Evolutionary conservation across 2,797 vertebrate genomes (phyloP).

Genomic region (Muscicapa striata): DNA sequence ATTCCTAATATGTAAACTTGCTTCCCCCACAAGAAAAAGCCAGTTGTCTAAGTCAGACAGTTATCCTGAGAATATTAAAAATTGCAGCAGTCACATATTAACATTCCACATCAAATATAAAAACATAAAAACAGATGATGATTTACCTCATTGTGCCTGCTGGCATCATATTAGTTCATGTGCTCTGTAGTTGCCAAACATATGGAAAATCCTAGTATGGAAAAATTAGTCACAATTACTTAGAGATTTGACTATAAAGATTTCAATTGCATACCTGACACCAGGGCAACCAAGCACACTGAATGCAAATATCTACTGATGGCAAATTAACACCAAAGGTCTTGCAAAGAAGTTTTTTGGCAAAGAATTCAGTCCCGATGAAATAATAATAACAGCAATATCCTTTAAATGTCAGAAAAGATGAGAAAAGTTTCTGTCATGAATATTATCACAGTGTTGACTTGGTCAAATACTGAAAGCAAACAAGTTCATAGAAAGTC

Average conservation of each 20-base stretch:
- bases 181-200: not conserved
- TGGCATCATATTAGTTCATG: not conserved
- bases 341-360: not conserved
- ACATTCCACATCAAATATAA: not conserved
- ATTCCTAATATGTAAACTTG: not conserved
- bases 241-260: not conserved
- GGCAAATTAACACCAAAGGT: not conserved
- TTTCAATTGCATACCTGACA: not conserved
- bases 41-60: not conserved
- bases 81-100: not conserved
- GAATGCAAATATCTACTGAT: not conserved
- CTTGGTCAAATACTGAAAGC: accelerated
- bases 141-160: not conserved
- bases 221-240: not conserved
- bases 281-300: not conserved
- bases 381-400: not conserved
- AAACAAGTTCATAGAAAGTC: not conserved
- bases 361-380: not conserved
- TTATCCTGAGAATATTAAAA: not conserved
- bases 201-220: not conserved
- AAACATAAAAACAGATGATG: not conserved
- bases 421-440: not conserved
- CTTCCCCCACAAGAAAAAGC: not conserved
- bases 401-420: not conserved
- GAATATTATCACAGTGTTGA: not conserved